phyloP scores from a whole-genome alignment of 2,797 vertebrate species.

The Malurus leucopterus region DNA sequence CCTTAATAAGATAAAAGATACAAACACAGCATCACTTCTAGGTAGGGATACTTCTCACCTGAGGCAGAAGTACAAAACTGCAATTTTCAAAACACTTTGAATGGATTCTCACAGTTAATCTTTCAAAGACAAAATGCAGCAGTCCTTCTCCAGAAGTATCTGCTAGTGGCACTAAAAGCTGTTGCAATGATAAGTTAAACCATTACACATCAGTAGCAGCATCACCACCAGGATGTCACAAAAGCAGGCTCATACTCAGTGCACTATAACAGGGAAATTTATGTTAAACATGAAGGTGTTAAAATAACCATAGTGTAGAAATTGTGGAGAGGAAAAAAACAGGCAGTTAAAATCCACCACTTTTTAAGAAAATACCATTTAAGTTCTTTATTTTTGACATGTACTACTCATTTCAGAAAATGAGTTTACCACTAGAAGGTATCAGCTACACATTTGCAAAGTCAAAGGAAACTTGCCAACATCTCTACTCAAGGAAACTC shows the following conservation, averaged over 20 bases:
- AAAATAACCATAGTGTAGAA: not conserved
- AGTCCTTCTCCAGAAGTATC: not conserved
- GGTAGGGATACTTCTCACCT: not conserved
- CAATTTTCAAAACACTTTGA: not conserved
- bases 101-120: not conserved
- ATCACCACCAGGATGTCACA: not conserved
- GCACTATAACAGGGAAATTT: not conserved
- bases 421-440: not conserved
- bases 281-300: not conserved
- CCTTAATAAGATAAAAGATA: not conserved
- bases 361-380: not conserved
- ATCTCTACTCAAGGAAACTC: not conserved
- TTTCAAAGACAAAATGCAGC: not conserved
- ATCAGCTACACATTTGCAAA: not conserved
- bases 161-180: not conserved
- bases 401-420: not conserved
- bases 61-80: not conserved
- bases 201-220: not conserved
- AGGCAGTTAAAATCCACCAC: not conserved
- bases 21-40: not conserved
- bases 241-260: not conserved
- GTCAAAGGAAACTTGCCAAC: not conserved
- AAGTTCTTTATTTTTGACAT: not conserved
- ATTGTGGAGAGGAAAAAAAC: not conserved
- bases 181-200: not conserved